Conservation (phyloP, 1,140 invertebrate species). For the Nasonia vitripennis region DNA sequence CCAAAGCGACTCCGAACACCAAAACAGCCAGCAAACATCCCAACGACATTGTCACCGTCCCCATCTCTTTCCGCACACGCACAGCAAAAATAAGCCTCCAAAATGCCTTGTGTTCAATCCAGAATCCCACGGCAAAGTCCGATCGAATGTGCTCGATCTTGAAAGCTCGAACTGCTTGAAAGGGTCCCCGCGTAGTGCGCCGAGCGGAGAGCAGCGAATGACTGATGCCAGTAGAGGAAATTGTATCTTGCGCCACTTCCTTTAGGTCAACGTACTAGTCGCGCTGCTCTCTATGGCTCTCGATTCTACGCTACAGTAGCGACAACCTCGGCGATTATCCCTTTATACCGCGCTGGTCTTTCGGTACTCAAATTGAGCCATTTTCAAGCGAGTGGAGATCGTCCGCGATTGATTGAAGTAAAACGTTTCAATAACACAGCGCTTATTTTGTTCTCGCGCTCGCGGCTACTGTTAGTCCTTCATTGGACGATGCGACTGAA, state of each 20-base stretch:
- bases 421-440: not conserved
- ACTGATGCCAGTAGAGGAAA: conserved; percentile 40
- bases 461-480: too few species aligned
- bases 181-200: not conserved
- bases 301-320: not conserved
- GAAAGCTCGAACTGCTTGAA: conserved; percentile 5
- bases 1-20: not conserved
- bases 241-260: conserved; percentile 34
- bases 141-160: conserved; percentile 19
- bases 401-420: not conserved
- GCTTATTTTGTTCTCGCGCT: too few species aligned
- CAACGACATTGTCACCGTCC: not conserved
- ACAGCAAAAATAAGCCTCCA: too few species aligned
- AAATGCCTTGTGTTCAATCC: not conserved
- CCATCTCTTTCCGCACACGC: not conserved
- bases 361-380: conserved; percentile 28
- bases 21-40: not conserved
- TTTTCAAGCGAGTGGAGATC: not conserved
- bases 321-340: conserved; percentile 15
- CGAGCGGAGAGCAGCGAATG: not conserved
- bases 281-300: not conserved
- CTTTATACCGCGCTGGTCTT: conserved; percentile 25
- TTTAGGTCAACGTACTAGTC: conserved; percentile 14
- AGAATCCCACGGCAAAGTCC: not conserved
- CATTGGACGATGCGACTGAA: too few species aligned